Base-by-base conservation (phyloP, 2,113 vertebrate genomes). In the Rutilus rutilus region DNA sequence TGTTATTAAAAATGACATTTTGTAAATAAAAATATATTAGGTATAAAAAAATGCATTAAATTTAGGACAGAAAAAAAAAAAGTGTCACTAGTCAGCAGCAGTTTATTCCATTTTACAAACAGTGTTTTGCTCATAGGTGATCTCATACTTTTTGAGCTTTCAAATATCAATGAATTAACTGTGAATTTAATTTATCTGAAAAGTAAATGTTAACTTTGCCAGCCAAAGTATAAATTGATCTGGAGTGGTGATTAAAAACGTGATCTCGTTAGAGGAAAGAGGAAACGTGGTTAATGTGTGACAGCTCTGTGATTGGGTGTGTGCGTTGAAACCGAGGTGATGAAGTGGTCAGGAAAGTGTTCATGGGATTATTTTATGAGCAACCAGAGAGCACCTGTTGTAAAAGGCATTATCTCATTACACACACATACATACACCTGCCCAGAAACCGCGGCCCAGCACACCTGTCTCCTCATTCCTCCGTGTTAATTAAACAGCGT, bases 331-430 rank as follows among this genome's bases (percentile, higher is more conserved):
- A 59, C 1, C 1, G 45, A 83, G 17, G 65, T 60, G 69, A 73
- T 36, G 80, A 57, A 42, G 80, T 71, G 71, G 73, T 62, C 83
- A 47, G 62, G 86, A 87, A 90, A 90, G 52, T 42, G 50, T 87
- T 87, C 65, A 84, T 54, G 74, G 9, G 52, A 59, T 54, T 42
- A 73, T 42, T 87, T 86, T 87, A 87, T 73, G 76, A 87, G 75
- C 23, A 30, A 79, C n/a, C 39, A 77, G 59, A 80, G 86, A 84
- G 83, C 12, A 21, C 19, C 78, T 47, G 73, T 36, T 65, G 79
- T 88, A 87, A 89, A 88, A 86, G 81, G 45, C 88, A 90, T 90
- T 91, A 90, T 93, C 91, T 92, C 82, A 90, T 89, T 84, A 85
- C 42, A 25, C 59, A 50, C 23, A 84, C 50, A 23, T 36, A 36